These are phyloP conservation scores for Anas platyrhynchos DNA, from an alignment of 2,113 vertebrate species.

Conservation along the genomic window DNA sequence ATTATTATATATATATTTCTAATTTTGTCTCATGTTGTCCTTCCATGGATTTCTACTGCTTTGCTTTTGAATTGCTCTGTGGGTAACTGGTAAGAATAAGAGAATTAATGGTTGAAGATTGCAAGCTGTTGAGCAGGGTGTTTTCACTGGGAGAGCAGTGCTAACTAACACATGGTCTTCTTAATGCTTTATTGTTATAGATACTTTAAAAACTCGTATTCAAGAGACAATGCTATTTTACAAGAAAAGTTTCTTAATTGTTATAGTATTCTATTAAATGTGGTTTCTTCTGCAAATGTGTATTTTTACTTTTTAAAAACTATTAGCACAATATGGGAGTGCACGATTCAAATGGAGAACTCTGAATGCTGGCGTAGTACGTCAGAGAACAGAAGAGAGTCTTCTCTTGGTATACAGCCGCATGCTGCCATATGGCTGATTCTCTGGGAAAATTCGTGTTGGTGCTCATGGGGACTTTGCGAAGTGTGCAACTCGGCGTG, in stretches of 20 bases:
- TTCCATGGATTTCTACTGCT: neutral
- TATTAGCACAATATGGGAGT: neutral
- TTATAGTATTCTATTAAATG: neutral
- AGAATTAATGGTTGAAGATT: neutral
- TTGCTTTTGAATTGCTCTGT: neutral
- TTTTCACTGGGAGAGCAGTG: neutral
- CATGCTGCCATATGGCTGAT: accelerated
- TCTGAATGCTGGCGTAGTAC: neutral
- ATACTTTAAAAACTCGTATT: neutral
- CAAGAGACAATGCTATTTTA: neutral
- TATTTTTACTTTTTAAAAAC: neutral
- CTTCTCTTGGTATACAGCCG: neutral
- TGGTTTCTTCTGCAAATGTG: neutral
- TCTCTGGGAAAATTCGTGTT: neutral
- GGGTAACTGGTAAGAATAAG: neutral
- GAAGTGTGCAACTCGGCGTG: neutral
- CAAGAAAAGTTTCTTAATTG: neutral
- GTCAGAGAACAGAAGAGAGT: neutral
- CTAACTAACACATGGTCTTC: neutral
- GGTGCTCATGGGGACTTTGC: neutral
- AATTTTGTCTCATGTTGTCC: neutral
- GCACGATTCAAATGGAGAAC: neutral
- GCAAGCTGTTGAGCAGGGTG: neutral
- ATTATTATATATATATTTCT: too few relatives aligned
- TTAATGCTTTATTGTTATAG: neutral